Evolutionary conservation across 2,888 invertebrate genomes (phyloP).

Genomic region (Acleris laterana): DNA sequence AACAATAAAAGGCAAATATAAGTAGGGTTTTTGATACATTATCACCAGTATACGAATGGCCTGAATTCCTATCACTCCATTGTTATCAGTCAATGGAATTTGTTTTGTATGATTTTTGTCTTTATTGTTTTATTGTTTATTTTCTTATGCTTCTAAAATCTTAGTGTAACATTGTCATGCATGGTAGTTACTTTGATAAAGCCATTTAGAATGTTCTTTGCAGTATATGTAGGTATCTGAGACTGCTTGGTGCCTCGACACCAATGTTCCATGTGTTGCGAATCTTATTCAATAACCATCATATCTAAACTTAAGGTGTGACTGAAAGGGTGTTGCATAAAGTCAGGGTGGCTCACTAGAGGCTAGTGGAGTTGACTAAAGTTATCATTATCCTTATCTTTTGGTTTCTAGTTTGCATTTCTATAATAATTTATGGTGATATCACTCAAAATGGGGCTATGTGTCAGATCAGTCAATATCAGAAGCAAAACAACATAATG

Average conservation of each 20-base stretch:
- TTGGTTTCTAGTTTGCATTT: neutral
- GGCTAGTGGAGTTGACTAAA: neutral
- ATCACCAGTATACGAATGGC: conserved; percentile 41
- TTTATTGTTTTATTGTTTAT: conserved; percentile 1
- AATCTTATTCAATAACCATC: too few species aligned
- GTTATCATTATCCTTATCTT: neutral
- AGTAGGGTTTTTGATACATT: conserved; percentile 37
- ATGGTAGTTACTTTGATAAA: too few species aligned
- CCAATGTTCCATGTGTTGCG: too few species aligned
- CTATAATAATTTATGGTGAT: neutral
- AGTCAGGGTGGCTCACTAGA: too few species aligned
- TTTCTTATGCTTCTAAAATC: too few species aligned
- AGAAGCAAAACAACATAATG: neutral
- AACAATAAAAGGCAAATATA: conserved; percentile 16
- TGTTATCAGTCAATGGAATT: conserved; percentile 40
- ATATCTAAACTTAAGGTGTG: too few species aligned
- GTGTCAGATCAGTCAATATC: neutral
- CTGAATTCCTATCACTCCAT: conserved; percentile 44
- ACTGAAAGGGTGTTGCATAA: too few species aligned
- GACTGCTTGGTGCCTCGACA: too few species aligned
- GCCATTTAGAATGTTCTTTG: too few species aligned
- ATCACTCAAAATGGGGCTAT: neutral
- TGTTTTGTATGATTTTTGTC: conserved; percentile 15
- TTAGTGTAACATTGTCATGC: too few species aligned
- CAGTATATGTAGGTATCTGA: too few species aligned